Evolutionary conservation across 2,888 invertebrate species (phyloP).

Genomic region (Drosophila tripunctata): DNA sequence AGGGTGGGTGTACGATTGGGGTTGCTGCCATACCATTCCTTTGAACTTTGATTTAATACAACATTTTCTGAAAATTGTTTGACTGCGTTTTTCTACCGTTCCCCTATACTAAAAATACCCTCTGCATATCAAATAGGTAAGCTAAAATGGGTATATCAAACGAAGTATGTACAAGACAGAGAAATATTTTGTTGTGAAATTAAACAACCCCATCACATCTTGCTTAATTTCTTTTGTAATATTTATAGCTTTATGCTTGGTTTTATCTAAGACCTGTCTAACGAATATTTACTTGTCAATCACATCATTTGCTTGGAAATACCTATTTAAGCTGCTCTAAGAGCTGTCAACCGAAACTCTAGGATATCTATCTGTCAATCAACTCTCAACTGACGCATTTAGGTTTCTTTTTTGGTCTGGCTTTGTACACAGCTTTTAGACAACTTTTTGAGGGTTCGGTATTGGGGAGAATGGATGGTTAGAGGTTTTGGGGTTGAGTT

Average conservation of each 20-base stretch:
- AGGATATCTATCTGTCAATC: constrained; percentile 21
- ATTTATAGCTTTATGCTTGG: no score
- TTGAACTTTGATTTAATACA: constrained; percentile 55
- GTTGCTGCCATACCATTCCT: constrained; percentile 19
- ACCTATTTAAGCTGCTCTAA: not conserved
- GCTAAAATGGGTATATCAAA: not conserved
- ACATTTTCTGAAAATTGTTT: constrained; percentile 42
- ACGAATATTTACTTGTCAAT: not conserved
- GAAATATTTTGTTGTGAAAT: not conserved
- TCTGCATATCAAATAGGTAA: not conserved
- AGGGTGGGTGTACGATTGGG: not conserved
- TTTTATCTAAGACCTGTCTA: not conserved
- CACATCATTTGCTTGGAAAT: not conserved
- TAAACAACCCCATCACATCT: no score
- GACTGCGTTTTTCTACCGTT: constrained; percentile 6
- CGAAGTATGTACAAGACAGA: not conserved
- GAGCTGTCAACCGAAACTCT: not conserved
- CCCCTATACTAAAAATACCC: constrained; percentile 8
- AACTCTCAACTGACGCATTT: constrained; percentile 1
- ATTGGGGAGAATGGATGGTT: not conserved
- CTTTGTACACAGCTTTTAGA: constrained; percentile 18
- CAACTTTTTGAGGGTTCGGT: constrained; percentile 24
- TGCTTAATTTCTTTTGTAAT: not conserved
- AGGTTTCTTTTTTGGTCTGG: constrained; percentile 4
- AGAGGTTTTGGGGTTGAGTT: not conserved